phyloP scores from a whole-genome alignment of 92 coral and sea anemone genomes.

The Umimayanthus chanpuru region DNA sequence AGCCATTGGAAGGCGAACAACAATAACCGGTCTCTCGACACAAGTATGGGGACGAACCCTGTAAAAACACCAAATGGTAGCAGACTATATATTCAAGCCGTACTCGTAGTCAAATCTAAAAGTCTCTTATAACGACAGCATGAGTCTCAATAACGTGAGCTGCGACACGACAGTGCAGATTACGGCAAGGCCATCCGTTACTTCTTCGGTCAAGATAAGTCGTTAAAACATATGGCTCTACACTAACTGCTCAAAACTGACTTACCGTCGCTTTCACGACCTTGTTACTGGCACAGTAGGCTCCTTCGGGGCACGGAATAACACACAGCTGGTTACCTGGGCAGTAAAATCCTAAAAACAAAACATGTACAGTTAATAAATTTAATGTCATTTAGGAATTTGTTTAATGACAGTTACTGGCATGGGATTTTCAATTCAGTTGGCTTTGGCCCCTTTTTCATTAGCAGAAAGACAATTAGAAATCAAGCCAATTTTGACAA shows the following conservation, averaged over 20 bases:
- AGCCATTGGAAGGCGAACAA: constrained; percentile 69
- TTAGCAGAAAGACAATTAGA: too few relatives aligned
- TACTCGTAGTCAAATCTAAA: too few relatives aligned
- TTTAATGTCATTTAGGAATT: background rate
- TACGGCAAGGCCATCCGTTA: too few relatives aligned
- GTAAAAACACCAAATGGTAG: background rate
- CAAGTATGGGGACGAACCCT: constrained; percentile 45
- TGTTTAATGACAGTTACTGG: background rate
- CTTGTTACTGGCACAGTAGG: constrained; percentile 53
- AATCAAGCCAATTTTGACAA: too few relatives aligned
- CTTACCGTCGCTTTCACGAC: constrained; percentile 44
- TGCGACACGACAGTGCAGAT: too few relatives aligned
- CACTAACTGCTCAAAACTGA: background rate
- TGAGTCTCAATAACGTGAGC: too few relatives aligned
- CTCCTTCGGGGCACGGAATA: constrained; percentile 71
- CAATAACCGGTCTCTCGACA: constrained; percentile 66
- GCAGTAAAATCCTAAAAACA: constrained; percentile 59
- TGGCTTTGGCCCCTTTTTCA: background rate
- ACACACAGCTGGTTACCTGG: constrained; percentile 50
- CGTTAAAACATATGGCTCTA: too few relatives aligned
- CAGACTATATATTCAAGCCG: too few relatives aligned
- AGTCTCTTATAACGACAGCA: too few relatives aligned
- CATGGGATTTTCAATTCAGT: background rate
- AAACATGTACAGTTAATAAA: background rate
- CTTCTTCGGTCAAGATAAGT: too few relatives aligned